Evolutionary conservation across 2,797 vertebrate species (phyloP).

Genomic region (Amblyraja radiata): DNA sequence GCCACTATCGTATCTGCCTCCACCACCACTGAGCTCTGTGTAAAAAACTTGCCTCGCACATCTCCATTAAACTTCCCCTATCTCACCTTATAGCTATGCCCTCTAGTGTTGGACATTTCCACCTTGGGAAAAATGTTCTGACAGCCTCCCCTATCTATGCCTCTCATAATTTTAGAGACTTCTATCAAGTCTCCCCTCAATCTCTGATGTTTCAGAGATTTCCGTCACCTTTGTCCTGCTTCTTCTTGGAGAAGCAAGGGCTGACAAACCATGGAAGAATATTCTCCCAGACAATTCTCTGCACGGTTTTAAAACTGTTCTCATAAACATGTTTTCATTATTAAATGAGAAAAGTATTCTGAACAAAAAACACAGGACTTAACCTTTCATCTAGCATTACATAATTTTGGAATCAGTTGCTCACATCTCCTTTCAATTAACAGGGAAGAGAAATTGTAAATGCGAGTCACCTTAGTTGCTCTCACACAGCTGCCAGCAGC

Average conservation of each 20-base stretch:
- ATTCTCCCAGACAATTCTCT: neutral
- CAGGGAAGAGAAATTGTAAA: neutral
- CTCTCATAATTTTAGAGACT: too few relatives aligned
- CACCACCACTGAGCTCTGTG: neutral
- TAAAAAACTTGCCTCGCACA: neutral
- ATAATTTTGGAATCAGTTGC: neutral
- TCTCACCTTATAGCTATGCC: neutral
- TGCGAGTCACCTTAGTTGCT: neutral
- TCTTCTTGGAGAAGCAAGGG: neutral
- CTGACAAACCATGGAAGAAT: neutral
- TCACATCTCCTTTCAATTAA: constrained; percentile 9
- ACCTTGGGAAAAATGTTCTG: too few relatives aligned
- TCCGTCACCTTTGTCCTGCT: neutral
- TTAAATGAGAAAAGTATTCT: neutral
- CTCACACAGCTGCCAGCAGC: neutral
- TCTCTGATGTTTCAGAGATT: neutral
- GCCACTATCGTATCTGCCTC: too few relatives aligned
- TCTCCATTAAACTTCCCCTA: neutral
- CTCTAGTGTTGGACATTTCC: neutral
- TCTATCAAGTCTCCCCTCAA: neutral
- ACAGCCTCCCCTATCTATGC: too few relatives aligned
- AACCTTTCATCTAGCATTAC: neutral
- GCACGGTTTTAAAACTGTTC: neutral
- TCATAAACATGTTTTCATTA: neutral
- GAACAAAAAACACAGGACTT: neutral